phyloP scores from a whole-genome alignment of 2,888 invertebrate genomes.

The Meteorus cinctellus region DNA sequence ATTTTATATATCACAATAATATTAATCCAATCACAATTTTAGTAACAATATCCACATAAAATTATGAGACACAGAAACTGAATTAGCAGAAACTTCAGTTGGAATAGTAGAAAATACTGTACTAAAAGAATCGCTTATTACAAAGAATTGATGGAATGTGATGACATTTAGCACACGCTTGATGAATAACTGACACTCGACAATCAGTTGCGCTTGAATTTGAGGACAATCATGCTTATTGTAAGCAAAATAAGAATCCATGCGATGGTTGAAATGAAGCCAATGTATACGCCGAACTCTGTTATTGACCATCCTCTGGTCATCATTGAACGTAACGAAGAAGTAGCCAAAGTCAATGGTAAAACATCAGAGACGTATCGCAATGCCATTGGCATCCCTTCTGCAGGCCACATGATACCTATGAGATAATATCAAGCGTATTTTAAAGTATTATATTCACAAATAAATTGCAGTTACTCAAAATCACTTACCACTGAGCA shows the following conservation, averaged over 20 bases:
- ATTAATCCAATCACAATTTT: too few relatives aligned
- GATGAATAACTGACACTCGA: too few relatives aligned
- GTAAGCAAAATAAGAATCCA: constrained; percentile 91
- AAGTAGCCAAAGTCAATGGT: constrained; percentile 94
- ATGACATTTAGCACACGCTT: too few relatives aligned
- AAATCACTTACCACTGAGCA: constrained; percentile 81
- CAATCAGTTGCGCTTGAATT: constrained; percentile 84
- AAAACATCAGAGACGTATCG: constrained; percentile 88
- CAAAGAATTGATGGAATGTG: too few relatives aligned
- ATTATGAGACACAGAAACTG: too few relatives aligned
- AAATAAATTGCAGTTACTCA: not conserved
- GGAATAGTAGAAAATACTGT: too few relatives aligned
- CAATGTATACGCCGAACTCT: constrained; percentile 89
- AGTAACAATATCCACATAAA: too few relatives aligned
- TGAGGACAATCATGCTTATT: constrained; percentile 86
- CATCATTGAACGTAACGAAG: constrained; percentile 88
- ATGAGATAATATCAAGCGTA: constrained; percentile 18
- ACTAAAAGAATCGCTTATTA: too few relatives aligned
- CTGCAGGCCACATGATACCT: constrained; percentile 97
- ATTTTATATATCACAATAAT: too few relatives aligned
- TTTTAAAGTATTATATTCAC: not conserved
- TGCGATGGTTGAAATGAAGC: constrained; percentile 87
- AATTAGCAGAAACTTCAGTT: too few relatives aligned
- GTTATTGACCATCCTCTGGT: constrained; percentile 90
- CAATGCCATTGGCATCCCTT: constrained; percentile 92